Base-by-base conservation (phyloP, 2,888 invertebrate genomes). In the Hofmannophila pseudospretella region DNA sequence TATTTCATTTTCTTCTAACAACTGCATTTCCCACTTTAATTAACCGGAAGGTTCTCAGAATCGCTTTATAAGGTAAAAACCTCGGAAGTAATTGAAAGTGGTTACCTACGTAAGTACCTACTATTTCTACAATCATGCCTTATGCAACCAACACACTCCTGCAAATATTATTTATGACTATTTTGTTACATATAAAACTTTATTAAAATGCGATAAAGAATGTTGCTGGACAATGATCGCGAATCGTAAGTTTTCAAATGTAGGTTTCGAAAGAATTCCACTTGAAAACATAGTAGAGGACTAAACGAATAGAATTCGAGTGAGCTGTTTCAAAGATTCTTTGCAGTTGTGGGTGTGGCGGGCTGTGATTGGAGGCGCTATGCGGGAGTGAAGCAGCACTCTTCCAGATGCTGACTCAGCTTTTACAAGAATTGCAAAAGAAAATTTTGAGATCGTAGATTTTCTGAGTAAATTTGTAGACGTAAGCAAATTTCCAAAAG, bases 1-100 rank as follows among this genome's bases (percentile, higher is more conserved):
- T 67, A 66, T 68, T 72, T 16, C 67, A 68, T 68, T 71, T 71
- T 73, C 60, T 62, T 62, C 60, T 58, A 52, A 16, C 16, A 57
- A 57, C 55, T 51, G 45, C 50, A 49, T 65, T 65, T 63, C 57
- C 61, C 63, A 59, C 57, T 67, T 67, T 68, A 70, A 72, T 72
- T 69, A 69, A 67, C 62, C 57, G 63, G 55, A 62, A 54, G 57
- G 56, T 54, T 58, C 52, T 44, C 42, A 39, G 48, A 56, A 62
- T 56, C 54, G 56, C 60, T 62, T 54, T 54, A 59, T 58, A 50
- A 49, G 47, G n/a, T n/a, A n/a, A 56, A 51, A 51, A 53, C 51
- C 52, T 55, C 52, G 44, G n/a, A 53, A 57, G 53, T 53, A 50
- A 44, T 49, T 39, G 51, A 52, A 52, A 67, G 58, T 61, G 59